phyloP scores from a whole-genome alignment of 2,797 vertebrate species.

The Cetoscarus ocellatus region DNA sequence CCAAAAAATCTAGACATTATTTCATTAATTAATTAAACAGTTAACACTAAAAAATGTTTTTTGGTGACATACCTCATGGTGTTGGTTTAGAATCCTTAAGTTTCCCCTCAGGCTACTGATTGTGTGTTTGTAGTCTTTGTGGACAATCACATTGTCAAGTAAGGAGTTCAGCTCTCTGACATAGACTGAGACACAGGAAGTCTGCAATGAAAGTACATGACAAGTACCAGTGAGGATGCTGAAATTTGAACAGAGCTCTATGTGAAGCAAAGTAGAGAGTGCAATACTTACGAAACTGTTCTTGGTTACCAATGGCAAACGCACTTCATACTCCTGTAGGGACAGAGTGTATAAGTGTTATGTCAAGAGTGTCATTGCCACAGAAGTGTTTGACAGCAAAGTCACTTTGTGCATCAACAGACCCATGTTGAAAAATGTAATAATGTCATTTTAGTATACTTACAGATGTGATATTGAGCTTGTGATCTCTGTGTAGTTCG shows the following conservation, averaged over 20 bases:
- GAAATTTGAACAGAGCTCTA: neutral
- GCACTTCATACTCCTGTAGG: neutral
- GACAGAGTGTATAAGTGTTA: conserved; percentile 1
- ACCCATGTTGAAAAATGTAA: neutral
- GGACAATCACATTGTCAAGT: conserved; percentile 3
- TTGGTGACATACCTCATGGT: neutral
- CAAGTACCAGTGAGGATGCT: neutral
- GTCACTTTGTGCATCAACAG: neutral
- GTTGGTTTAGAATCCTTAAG: accelerated
- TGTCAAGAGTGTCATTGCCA: neutral
- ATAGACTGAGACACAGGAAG: neutral
- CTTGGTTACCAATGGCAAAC: accelerated
- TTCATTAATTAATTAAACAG: too few relatives aligned
- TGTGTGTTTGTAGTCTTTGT: accelerated
- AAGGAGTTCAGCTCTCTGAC: neutral
- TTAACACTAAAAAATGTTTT: neutral
- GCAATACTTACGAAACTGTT: conserved; percentile 13
- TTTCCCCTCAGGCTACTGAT: accelerated
- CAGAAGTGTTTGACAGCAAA: neutral
- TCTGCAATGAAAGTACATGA: conserved; percentile 19
- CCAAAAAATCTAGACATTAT: too few relatives aligned
- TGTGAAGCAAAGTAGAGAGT: accelerated
- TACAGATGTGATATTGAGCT: conserved; percentile 26
- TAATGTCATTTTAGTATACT: conserved; percentile 44
- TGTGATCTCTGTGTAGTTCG: accelerated